Evolutionary conservation across 2,113 vertebrate species (phyloP).

Genomic region (Pseudonaja textilis): DNA sequence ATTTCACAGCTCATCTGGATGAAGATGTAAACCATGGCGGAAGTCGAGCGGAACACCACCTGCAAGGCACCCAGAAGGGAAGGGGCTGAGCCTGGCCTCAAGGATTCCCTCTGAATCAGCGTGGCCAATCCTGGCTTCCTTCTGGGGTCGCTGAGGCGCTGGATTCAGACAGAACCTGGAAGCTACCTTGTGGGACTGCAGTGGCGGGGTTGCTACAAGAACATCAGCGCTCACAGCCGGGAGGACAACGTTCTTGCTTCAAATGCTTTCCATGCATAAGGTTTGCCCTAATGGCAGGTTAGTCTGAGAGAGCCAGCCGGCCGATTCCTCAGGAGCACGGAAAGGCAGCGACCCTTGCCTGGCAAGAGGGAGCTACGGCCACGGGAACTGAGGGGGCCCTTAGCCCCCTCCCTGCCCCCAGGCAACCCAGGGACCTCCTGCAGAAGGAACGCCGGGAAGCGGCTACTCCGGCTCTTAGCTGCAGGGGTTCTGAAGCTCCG

Average conservation of each 20-base stretch:
- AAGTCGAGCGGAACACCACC: slow-evolving; percentile 98
- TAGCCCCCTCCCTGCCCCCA: background rate
- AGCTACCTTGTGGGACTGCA: background rate
- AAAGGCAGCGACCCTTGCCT: background rate
- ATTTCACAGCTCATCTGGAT: slow-evolving; percentile 99
- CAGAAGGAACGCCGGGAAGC: background rate
- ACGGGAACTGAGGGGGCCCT: background rate
- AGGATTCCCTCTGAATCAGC: background rate
- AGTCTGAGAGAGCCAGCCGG: background rate
- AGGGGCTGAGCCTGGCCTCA: background rate
- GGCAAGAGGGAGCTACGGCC: background rate
- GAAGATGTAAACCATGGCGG: slow-evolving; percentile 98
- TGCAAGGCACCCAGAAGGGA: slow-evolving; percentile 54
- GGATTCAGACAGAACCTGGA: background rate
- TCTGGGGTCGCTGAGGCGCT: background rate
- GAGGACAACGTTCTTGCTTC: background rate
- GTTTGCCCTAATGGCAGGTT: background rate
- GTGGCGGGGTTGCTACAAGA: background rate
- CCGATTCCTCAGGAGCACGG: background rate
- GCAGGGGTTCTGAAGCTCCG: background rate
- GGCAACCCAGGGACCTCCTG: background rate
- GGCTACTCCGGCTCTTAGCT: background rate
- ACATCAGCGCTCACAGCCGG: background rate
- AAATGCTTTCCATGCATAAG: background rate
- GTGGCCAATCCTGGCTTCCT: background rate